Percentiles rank a stretch among this genome's conserved stretches.
Evolutionary conservation across 2,797 vertebrate genomes (phyloP).

Genomic region (Buceros bicornis): DNA sequence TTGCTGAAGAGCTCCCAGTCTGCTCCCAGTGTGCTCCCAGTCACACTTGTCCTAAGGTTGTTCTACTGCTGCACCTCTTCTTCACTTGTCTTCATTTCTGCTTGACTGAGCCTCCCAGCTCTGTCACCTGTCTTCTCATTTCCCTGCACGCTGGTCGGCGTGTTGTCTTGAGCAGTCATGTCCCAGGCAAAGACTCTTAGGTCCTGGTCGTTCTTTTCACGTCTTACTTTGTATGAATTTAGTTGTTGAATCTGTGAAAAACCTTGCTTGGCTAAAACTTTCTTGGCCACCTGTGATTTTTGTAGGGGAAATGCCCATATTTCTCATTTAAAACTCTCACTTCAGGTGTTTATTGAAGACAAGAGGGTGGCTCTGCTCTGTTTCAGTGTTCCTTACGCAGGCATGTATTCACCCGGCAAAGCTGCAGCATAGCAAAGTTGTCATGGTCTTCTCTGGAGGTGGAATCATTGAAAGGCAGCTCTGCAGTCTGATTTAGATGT

Average conservation of each 20-base stretch:
- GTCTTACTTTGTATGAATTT: background rate
- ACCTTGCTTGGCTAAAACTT: background rate
- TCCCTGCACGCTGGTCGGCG: background rate
- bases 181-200: background rate
- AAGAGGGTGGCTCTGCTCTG: background rate
- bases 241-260: background rate
- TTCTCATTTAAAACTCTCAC: background rate
- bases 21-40: background rate
- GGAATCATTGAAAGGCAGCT: background rate
- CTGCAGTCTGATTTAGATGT: background rate
- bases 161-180: background rate
- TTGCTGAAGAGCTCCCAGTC: background rate
- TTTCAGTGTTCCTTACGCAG: background rate
- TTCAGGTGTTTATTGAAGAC: background rate
- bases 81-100: background rate
- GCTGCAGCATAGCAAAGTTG: background rate
- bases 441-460: background rate
- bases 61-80: background rate
- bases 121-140: background rate
- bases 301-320: background rate
- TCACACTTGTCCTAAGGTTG: background rate
- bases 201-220: rapidly evolving
- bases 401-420: background rate
- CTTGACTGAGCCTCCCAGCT: background rate
- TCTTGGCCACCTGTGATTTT: background rate